A percentile compares a stretch with the other conserved stretches of the same genome.
Conservation (phyloP, 2,113 vertebrate genomes). For the Ictidomys tridecemlineatus region DNA sequence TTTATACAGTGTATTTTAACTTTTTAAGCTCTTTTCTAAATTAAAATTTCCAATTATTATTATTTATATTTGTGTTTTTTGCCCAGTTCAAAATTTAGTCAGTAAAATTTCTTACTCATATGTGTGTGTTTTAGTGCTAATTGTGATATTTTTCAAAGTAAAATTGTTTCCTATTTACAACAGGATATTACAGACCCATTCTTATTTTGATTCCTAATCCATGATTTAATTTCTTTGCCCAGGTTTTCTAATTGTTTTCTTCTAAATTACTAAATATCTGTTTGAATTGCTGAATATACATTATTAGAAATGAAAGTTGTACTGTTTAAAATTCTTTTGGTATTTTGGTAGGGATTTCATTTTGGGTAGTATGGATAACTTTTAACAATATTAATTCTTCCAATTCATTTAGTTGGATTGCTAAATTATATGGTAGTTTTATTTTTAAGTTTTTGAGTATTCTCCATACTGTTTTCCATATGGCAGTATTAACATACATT, state of each 20-base stretch:
- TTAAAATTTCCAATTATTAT: not conserved
- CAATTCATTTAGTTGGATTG: not conserved
- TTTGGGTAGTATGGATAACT: too few species aligned
- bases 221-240: not conserved
- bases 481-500: too few species aligned
- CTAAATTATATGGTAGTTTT: not conserved
- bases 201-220: not conserved
- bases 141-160: too few species aligned
- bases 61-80: not conserved
- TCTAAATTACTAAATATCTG: not conserved
- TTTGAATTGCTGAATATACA: not conserved
- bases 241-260: not conserved
- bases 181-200: too few species aligned
- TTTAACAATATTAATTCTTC: too few species aligned
- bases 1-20: not conserved
- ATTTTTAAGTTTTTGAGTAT: not conserved
- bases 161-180: too few species aligned
- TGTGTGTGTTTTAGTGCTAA: too few species aligned
- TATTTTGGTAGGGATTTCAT: too few species aligned
- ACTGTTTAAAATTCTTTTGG: not conserved
- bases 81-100: not conserved
- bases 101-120: not conserved
- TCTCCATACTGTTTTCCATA: too few species aligned
- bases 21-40: not conserved
- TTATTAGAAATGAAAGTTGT: not conserved